Evolutionary conservation across 1,140 invertebrate genomes (phyloP), one percentile per base, ranked within the genome.

Genomic region (Acyrthosiphon pisum): DNA sequence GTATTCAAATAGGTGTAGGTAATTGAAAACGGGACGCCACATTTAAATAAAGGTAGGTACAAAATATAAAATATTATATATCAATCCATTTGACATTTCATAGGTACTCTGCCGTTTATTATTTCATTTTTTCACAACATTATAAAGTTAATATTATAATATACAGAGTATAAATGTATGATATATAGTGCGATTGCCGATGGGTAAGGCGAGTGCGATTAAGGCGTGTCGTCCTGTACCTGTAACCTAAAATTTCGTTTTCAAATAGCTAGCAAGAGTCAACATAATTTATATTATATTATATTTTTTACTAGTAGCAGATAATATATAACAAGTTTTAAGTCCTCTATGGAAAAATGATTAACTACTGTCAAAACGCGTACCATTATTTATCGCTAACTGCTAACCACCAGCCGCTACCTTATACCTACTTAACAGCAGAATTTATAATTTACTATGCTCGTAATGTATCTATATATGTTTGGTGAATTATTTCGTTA

Each of bases 221-320:
- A 86, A 86, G 37, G 37, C 37, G 83, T 44, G 81, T 83, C 37
- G 81, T n/a, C 60, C 30, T 76, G 60, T 76, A 68, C 60, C 60
- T 76, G 30, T 76, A 76, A 83, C 81, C 81, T 83, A 83, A 83
- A 83, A 83, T 83, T 83, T 83, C 81, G 35, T 83, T 83, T 83
- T 83, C 81, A 37, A 83, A 41, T 37, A 81, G 30, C 30, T 23
- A 83, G 14, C n/a, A n/a, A 76, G 60, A 76, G 60, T 20, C 30
- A 76, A 76, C n/a, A 76, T 76, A 76, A 76, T 76, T 18, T 76
- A 76, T 76, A 76, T 68, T 68, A 76, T 76, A 76, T 35, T 46
- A 46, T 46, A 46, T 76, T 76, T 53, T 18, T 18, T 76, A 76
- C 60, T 18, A n/a, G 60, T 76, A 76, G 60, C 60, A 76, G 30